These are phyloP conservation scores for Seriola quinqueradiata DNA, from an alignment of 2,113 vertebrate genomes.

Conservation along the genomic window DNA sequence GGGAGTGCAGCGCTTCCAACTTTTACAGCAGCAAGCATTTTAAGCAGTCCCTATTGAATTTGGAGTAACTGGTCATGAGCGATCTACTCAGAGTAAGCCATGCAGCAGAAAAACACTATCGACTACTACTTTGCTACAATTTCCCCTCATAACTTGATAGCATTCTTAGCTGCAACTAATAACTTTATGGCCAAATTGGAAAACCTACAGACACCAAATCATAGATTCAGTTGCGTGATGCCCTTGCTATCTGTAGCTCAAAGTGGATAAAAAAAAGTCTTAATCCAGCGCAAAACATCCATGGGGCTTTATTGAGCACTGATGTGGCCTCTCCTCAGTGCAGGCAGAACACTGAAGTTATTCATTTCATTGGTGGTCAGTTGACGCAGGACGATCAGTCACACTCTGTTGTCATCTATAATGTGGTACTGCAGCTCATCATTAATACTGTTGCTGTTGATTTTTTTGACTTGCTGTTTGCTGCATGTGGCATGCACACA, in stretches of 20 bases:
- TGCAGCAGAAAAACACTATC: slow-evolving; percentile 1
- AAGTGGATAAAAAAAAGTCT: neutral
- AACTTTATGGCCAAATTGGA: neutral
- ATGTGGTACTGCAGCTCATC: neutral
- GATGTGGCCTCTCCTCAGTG: neutral
- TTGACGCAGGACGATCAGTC: neutral
- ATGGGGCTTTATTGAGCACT: neutral
- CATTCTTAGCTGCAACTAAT: neutral
- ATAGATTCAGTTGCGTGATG: neutral
- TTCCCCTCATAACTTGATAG: neutral
- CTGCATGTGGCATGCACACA: slow-evolving; percentile 39
- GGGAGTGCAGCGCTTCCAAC: slow-evolving; percentile 14
- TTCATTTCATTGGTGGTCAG: neutral
- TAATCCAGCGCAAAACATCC: neutral
- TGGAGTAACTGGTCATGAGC: slow-evolving; percentile 16
- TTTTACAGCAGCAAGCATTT: slow-evolving; percentile 34
- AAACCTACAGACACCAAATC: neutral
- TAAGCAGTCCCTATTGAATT: slow-evolving; percentile 13
- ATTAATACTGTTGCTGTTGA: neutral
- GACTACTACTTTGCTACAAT: neutral
- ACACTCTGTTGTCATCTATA: neutral
- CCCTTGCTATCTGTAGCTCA: neutral
- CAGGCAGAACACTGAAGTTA: neutral
- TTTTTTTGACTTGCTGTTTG: slow-evolving; percentile 28
- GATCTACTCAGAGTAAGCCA: slow-evolving; percentile 23